Evolutionary conservation across 2,113 vertebrate species (phyloP).

Genomic region (Raja brachyura): DNA sequence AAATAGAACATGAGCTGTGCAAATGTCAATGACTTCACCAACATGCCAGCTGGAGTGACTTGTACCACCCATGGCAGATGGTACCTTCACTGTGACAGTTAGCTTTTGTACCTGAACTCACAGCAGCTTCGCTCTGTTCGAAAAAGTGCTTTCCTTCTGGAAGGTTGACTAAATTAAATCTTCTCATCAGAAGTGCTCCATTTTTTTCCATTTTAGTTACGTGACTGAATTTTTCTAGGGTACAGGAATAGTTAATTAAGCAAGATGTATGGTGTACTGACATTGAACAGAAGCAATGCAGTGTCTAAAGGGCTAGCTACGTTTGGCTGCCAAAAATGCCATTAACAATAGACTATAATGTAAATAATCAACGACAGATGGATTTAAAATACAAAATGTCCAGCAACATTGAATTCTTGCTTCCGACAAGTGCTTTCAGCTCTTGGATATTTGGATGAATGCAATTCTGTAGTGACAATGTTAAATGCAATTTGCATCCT

Average conservation of each 20-base stretch:
- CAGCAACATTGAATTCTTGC: background rate
- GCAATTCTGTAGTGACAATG: background rate
- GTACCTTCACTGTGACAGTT: too few species aligned
- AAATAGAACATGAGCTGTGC: too few species aligned
- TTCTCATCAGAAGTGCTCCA: background rate
- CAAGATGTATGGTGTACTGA: background rate
- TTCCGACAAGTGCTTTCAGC: background rate
- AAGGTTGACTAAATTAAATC: background rate
- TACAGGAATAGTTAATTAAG: background rate
- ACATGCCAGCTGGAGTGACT: too few species aligned
- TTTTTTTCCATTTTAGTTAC: background rate
- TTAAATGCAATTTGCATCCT: background rate
- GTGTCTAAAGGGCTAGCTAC: background rate
- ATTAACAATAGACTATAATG: slow-evolving; percentile 27
- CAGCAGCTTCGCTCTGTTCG: background rate
- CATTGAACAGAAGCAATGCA: background rate
- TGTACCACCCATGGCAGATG: too few species aligned
- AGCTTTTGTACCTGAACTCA: background rate
- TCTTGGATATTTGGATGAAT: background rate
- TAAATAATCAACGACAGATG: slow-evolving; percentile 14
- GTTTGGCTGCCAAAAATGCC: background rate
- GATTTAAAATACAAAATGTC: background rate
- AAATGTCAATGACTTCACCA: too few species aligned
- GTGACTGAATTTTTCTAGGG: background rate
- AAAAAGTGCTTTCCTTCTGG: background rate